phyloP scores from a whole-genome alignment of 2,888 invertebrate species.

The Lapara coniferarum region DNA sequence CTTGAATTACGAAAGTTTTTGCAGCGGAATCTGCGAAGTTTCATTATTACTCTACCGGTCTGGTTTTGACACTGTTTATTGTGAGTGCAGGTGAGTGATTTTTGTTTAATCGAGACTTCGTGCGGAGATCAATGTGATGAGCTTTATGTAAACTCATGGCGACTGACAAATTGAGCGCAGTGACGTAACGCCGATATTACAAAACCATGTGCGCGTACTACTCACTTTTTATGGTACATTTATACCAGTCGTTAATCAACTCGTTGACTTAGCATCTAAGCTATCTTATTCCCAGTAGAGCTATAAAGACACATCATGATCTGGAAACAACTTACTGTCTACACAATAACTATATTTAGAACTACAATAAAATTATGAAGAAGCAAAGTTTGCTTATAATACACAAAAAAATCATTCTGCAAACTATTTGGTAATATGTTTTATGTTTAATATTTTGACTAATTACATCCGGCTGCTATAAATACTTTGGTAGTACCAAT shows the following conservation, averaged over 20 bases:
- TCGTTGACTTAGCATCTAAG: neutral
- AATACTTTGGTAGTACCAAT: neutral
- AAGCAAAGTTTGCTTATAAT: neutral
- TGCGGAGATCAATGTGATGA: conserved; percentile 16
- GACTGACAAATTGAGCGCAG: conserved; percentile 1
- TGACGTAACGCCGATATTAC: neutral
- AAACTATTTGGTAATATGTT: neutral
- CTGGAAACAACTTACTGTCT: neutral
- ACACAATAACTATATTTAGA: neutral
- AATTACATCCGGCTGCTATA: conserved; percentile 5
- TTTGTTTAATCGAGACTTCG: conserved; percentile 18
- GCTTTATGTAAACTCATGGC: conserved; percentile 2
- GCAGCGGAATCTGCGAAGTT: conserved; percentile 20
- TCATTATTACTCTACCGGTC: conserved; percentile 13
- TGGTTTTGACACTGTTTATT: conserved; percentile 17
- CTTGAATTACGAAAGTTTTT: conserved; percentile 22
- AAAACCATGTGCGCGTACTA: conserved; percentile 3
- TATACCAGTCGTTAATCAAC: neutral
- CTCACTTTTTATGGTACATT: conserved; percentile 1
- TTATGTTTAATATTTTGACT: conserved; percentile 4
- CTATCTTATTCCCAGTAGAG: conserved; percentile 1
- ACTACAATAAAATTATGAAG: neutral
- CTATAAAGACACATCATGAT: conserved; percentile 1
- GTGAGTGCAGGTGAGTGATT: conserved; percentile 21
- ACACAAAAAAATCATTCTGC: neutral